phyloP scores from a whole-genome alignment of 2,888 invertebrate species.

The Orthosia gothica region DNA sequence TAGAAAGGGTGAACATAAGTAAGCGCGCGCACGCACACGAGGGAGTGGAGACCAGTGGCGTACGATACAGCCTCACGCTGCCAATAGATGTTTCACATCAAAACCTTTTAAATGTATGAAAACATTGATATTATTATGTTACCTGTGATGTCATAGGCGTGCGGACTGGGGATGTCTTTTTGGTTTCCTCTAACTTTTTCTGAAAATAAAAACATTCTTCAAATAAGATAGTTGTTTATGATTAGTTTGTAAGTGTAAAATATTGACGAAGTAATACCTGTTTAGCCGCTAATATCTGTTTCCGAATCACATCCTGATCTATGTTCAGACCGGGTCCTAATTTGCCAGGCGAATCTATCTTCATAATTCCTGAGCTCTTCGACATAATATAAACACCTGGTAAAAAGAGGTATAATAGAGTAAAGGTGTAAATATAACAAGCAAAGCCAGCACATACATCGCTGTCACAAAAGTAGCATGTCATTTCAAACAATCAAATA shows the following conservation, averaged over 20 bases:
- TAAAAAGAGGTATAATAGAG: conserved; percentile 67
- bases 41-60: no score
- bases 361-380: conserved; percentile 94
- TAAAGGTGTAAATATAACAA: conserved; percentile 36
- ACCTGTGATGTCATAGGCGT: conserved; percentile 79
- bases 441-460: conserved; percentile 66
- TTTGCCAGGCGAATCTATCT: conserved; percentile 93
- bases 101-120: background rate
- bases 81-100: no score
- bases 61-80: no score
- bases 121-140: conserved; percentile 39
- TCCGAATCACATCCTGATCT: conserved; percentile 89
- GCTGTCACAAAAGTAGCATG: conserved; percentile 52
- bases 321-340: conserved; percentile 89
- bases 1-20: no score
- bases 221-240: background rate
- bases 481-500: conserved; percentile 71
- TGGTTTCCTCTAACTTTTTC: conserved; percentile 87
- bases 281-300: conserved; percentile 90
- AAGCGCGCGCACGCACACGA: no score
- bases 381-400: conserved; percentile 95
- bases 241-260: background rate
- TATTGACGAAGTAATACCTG: conserved; percentile 77
- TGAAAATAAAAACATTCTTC: conserved; percentile 59
- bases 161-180: conserved; percentile 77